These are phyloP conservation scores for Cyphomyrmex costatus DNA, from an alignment of 1,140 invertebrate genomes.

Conservation along the genomic window DNA sequence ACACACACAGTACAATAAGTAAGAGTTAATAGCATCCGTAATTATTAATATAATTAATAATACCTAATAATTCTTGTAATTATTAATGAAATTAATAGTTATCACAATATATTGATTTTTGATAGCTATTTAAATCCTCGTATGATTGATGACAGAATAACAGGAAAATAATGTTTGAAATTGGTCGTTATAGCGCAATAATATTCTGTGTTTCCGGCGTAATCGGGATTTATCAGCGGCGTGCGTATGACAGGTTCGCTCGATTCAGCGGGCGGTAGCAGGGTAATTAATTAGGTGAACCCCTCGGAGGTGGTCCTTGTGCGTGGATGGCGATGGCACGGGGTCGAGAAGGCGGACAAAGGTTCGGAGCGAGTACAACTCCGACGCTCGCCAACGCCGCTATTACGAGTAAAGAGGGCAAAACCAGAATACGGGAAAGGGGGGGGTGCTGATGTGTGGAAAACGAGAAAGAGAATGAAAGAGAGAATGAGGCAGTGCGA, in stretches of 20 bases:
- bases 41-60: constrained; percentile 35
- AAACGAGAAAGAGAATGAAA: neutral
- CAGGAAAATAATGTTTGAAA: constrained; percentile 31
- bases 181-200: constrained; percentile 53
- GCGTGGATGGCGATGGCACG: constrained; percentile 69
- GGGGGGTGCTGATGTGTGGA: neutral
- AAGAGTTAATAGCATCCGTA: neutral
- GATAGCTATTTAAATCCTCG: neutral
- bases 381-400: constrained; percentile 38
- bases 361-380: constrained; percentile 47
- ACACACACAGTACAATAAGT: neutral
- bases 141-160: neutral
- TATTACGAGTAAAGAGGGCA: constrained; percentile 65
- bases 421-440: constrained; percentile 17
- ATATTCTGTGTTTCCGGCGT: constrained; percentile 36
- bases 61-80: neutral
- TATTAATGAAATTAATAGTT: constrained; percentile 40
- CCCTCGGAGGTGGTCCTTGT: constrained; percentile 49
- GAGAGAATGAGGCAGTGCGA: neutral
- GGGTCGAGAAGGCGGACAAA: constrained; percentile 71
- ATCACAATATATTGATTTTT: neutral
- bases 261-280: constrained; percentile 64
- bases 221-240: constrained; percentile 75
- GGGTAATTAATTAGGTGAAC: constrained; percentile 77
- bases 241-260: constrained; percentile 72